Evolutionary conservation across 2,888 invertebrate genomes (phyloP), one percentile per base, ranked within the genome.

Genomic region (Luperina nickerlii): DNA sequence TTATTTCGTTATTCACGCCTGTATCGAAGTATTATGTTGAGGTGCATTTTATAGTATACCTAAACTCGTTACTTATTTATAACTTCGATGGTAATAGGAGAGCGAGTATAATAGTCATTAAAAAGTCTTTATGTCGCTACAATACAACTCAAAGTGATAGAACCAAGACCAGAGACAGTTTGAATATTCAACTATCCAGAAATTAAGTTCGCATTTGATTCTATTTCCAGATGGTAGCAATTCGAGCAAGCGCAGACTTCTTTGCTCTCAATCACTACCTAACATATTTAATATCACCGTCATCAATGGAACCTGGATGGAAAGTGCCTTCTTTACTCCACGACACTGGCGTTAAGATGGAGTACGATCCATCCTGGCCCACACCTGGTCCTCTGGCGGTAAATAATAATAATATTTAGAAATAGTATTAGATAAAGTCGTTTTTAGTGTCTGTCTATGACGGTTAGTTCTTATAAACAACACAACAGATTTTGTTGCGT

Each of bases 251-350:
- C 75, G 95, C 97, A 2, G 98, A 98, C 89, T 97, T 97, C 91
- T 96, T 97, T 70, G 97, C 97, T 0, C 87, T 97, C 42, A 98
- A 98, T 88, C 97, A 97, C 87, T 98, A 98, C 90, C 96, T 97
- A 0, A 94, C 96, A 0, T 94, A 86, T 65, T 62, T 96, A 45
- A 95, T 95, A 89, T 96, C 96, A 0, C 94, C 95, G n/a, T 94
- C 95, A 0, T 76, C 87, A 4, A 92, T 92, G 90, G 94, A 96
- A 65, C 79, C 90, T 0, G 85, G 75, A 0, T 95, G 94, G 95
- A 68, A 73, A 6, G 89, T 95, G 7, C 96, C 95, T 3, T 97
- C 95, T 1, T 88, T 92, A 87, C 94, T 95, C 20, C 95, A 96
- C 27, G 97, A 97, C 69, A 91, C 93, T 0, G 96, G 94, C 0